phyloP scores from a whole-genome alignment of 2,888 invertebrate species.

The Dione juno region DNA sequence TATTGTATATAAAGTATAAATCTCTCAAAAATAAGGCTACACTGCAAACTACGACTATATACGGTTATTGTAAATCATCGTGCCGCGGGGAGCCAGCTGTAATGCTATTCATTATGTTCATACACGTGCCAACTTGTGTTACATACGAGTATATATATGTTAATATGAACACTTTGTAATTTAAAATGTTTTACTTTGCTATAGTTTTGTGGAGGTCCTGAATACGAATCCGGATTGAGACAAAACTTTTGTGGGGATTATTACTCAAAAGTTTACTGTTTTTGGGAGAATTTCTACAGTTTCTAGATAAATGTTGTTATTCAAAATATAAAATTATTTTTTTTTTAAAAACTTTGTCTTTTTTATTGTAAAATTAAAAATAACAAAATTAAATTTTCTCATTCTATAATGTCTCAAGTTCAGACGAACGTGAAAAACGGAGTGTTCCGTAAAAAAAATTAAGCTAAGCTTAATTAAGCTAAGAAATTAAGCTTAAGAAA shows the following conservation, averaged over 20 bases:
- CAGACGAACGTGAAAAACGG: too few relatives aligned
- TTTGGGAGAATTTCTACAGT: neutral
- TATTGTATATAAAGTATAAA: slow-evolving; percentile 10
- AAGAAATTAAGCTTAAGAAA: too few relatives aligned
- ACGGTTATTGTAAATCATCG: slow-evolving; percentile 26
- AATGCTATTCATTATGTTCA: slow-evolving; percentile 34
- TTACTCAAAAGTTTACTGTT: neutral
- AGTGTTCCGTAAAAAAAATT: too few relatives aligned
- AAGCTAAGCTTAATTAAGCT: too few relatives aligned
- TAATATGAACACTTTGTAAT: slow-evolving; percentile 12
- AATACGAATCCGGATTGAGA: neutral
- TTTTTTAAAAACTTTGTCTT: too few relatives aligned
- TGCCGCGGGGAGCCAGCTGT: slow-evolving; percentile 30
- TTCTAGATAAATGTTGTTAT: too few relatives aligned
- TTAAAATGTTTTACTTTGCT: neutral
- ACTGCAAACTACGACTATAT: slow-evolving; percentile 22
- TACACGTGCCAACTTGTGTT: slow-evolving; percentile 26
- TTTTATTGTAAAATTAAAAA: too few relatives aligned
- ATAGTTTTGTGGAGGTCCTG: neutral
- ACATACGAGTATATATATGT: slow-evolving; percentile 21
- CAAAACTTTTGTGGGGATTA: neutral
- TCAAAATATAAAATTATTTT: too few relatives aligned
- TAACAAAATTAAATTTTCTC: too few relatives aligned
- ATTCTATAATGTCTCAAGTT: too few relatives aligned
- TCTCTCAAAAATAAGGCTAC: slow-evolving; percentile 25